These are phyloP conservation scores for Numenius phaeopus DNA, from an alignment of 2,797 vertebrate genomes.

Conservation along the genomic window DNA sequence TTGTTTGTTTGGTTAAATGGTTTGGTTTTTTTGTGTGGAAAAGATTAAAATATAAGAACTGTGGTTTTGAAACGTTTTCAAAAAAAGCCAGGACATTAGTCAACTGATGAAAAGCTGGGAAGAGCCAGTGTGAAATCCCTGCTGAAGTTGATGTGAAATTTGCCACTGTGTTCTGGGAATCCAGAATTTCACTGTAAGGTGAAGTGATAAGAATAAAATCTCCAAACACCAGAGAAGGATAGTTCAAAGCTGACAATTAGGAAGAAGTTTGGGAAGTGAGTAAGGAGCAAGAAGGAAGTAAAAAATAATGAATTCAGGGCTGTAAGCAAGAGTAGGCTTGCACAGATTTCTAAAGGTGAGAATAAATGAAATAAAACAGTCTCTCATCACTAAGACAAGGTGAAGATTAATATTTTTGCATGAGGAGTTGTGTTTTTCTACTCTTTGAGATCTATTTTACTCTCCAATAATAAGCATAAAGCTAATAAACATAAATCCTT, in stretches of 20 bases:
- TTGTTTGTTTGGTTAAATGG: not conserved
- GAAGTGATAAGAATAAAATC: not conserved
- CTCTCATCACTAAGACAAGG: conserved; percentile 4
- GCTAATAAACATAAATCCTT: not conserved
- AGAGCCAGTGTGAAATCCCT: not conserved
- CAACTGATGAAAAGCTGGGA: not conserved
- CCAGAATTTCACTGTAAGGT: not conserved
- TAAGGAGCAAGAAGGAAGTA: not conserved
- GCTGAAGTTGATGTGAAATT: not conserved
- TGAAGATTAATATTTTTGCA: conserved; percentile 43
- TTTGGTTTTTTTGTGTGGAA: not conserved
- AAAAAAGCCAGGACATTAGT: not conserved
- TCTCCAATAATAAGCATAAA: not conserved
- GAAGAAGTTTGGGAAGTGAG: not conserved
- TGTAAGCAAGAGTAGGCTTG: conserved; percentile 22
- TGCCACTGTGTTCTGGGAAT: not conserved
- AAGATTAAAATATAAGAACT: not conserved
- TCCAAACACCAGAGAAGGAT: not conserved
- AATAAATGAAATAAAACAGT: conserved; percentile 13
- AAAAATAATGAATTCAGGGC: not conserved
- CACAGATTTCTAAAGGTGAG: not conserved
- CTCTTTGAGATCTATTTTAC: not conserved
- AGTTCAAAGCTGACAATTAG: not conserved
- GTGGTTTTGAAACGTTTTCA: not conserved
- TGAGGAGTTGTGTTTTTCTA: not conserved